Evolutionary conservation across 1,140 invertebrate species (phyloP).

Genomic region (Archivesica marissinica): DNA sequence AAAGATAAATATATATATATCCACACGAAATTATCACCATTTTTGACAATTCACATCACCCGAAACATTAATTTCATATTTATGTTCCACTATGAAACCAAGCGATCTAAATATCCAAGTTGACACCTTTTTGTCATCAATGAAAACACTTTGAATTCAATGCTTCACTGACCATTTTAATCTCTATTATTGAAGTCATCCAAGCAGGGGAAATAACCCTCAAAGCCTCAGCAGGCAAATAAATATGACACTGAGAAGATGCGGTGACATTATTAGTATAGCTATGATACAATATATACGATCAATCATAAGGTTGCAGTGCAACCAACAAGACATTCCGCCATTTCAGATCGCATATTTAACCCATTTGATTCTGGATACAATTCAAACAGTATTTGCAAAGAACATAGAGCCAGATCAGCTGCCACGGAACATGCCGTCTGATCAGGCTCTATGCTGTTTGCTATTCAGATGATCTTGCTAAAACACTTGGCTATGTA

Average conservation of each 20-base stretch:
- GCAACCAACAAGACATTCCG: too few relatives aligned
- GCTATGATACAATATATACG: background rate
- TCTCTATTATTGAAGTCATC: constrained; percentile 14
- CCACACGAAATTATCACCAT: background rate
- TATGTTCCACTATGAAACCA: background rate
- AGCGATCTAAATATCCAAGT: background rate
- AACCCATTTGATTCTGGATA: too few relatives aligned
- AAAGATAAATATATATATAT: too few relatives aligned
- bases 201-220: constrained; percentile 11
- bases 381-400: too few relatives aligned
- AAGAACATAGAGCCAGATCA: too few relatives aligned
- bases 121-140: constrained; percentile 27
- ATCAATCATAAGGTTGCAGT: too few relatives aligned
- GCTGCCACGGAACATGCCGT: too few relatives aligned
- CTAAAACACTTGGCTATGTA: too few relatives aligned
- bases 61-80: background rate
- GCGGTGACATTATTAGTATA: too few relatives aligned
- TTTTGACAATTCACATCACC: constrained; percentile 1
- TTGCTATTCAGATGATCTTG: too few relatives aligned
- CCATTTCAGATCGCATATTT: too few relatives aligned
- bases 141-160: constrained; percentile 36
- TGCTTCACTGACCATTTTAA: constrained; percentile 29
- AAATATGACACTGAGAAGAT: background rate
- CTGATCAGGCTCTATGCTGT: too few relatives aligned
- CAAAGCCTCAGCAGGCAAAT: constrained; percentile 18